Conservation (phyloP, 2,888 invertebrate species). For the Coelinius sp. region DNA sequence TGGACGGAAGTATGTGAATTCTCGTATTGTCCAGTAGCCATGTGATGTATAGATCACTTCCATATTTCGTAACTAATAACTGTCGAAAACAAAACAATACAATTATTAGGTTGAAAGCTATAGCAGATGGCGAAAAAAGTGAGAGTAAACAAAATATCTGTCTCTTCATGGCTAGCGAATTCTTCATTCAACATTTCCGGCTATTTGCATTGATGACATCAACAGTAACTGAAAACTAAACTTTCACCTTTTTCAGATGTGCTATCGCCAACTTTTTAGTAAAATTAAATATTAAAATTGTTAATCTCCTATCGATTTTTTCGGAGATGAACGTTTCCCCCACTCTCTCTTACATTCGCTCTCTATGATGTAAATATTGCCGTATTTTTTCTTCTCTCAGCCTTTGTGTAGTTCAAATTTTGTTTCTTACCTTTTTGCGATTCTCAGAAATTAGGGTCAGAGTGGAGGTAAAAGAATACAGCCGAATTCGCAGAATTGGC, state of each 20-base stretch:
- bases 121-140: not conserved
- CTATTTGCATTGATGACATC: not conserved
- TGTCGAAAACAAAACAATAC: conserved; percentile 67
- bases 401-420: too few species aligned
- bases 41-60: conserved; percentile 86
- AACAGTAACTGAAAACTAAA: not conserved
- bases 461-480: too few species aligned
- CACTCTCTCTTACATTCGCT: too few species aligned
- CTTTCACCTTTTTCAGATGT: not conserved
- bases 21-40: conserved; percentile 95
- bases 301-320: too few species aligned
- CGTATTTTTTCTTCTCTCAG: too few species aligned
- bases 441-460: too few species aligned
- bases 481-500: too few species aligned
- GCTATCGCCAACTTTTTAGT: not conserved
- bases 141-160: not conserved
- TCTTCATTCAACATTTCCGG: not conserved
- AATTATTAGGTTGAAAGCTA: too few species aligned
- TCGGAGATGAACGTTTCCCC: too few species aligned
- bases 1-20: conserved; percentile 96
- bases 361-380: too few species aligned
- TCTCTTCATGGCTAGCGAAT: not conserved
- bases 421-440: too few species aligned
- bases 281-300: too few species aligned
- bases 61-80: conserved; percentile 87